Evolutionary conservation across 2,113 vertebrate species (phyloP).

Genomic region (Gorsachius goisagi): DNA sequence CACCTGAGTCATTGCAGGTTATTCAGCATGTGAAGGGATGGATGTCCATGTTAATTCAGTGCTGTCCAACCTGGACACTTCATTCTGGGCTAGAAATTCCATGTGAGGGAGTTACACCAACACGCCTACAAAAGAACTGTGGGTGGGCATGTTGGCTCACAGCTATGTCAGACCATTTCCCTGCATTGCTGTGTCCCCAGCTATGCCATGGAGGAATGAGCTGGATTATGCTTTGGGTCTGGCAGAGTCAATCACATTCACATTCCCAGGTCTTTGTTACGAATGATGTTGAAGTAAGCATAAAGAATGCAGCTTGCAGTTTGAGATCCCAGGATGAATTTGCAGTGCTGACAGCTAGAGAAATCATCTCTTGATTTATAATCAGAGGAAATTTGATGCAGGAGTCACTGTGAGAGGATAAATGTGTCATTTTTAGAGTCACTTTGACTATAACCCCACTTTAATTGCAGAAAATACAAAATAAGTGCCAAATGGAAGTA

Average conservation of each 20-base stretch:
- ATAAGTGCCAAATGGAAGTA: constrained; percentile 61
- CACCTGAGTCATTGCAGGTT: not conserved
- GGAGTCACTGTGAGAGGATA: constrained; percentile 32
- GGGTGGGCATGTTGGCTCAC: not conserved
- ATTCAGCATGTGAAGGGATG: not conserved
- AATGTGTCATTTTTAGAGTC: constrained; percentile 53
- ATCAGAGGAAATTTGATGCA: constrained; percentile 57
- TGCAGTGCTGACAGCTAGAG: constrained; percentile 56
- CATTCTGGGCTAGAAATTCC: not conserved
- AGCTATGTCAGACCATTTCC: not conserved
- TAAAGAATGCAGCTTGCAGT: constrained; percentile 63
- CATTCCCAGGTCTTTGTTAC: not conserved
- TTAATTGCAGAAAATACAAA: constrained; percentile 70
- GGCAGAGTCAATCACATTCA: not conserved
- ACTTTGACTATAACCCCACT: constrained; percentile 41
- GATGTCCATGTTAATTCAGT: not conserved
- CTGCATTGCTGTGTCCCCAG: not conserved
- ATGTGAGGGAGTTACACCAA: rapidly evolving
- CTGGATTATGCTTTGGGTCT: not conserved
- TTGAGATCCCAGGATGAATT: constrained; percentile 48
- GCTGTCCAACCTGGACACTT: not conserved
- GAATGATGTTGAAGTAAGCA: constrained; percentile 54
- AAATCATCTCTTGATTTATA: constrained; percentile 58
- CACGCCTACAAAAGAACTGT: rapidly evolving
- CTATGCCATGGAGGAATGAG: not conserved